These are phyloP conservation scores for Scaptomyza tumidula DNA, from an alignment of 2,888 invertebrate species.

Conservation along the genomic window DNA sequence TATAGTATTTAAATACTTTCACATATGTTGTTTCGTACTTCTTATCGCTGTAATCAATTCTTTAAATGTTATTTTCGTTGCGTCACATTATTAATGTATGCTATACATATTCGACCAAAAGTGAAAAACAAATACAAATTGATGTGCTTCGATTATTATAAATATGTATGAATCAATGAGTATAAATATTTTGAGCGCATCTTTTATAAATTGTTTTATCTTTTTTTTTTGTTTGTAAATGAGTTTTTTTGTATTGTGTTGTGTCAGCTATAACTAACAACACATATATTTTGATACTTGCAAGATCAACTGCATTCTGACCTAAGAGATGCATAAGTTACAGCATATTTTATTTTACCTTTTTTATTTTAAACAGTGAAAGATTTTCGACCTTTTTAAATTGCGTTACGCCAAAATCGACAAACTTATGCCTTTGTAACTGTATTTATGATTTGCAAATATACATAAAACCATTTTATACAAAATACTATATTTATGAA, in stretches of 20 bases:
- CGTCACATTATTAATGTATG: conserved; percentile 42
- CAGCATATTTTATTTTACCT: conserved; percentile 2
- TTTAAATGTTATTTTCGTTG: conserved; percentile 59
- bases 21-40: conserved; percentile 56
- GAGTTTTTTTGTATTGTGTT: conserved; percentile 18
- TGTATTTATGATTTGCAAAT: conserved; percentile 19
- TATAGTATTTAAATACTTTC: conserved; percentile 59
- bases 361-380: conserved; percentile 3
- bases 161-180: conserved; percentile 28
- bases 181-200: conserved; percentile 36
- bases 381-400: conserved; percentile 1
- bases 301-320: conserved; percentile 2
- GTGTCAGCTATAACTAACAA: conserved; percentile 18
- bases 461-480: conserved; percentile 20
- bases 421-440: conserved; percentile 19
- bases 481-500: conserved; percentile 29
- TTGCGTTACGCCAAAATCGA: conserved; percentile 21
- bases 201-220: conserved; percentile 5
- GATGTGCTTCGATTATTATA: conserved; percentile 40
- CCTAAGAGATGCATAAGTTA: conserved; percentile 7
- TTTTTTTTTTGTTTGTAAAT: conserved; percentile 21
- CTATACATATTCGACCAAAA: conserved; percentile 38
- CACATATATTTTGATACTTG: conserved; percentile 10
- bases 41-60: conserved; percentile 50
- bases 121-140: conserved; percentile 30